These are phyloP conservation scores for Osmoderma eremita DNA, from an alignment of 2,888 invertebrate species.

Conservation along the genomic window DNA sequence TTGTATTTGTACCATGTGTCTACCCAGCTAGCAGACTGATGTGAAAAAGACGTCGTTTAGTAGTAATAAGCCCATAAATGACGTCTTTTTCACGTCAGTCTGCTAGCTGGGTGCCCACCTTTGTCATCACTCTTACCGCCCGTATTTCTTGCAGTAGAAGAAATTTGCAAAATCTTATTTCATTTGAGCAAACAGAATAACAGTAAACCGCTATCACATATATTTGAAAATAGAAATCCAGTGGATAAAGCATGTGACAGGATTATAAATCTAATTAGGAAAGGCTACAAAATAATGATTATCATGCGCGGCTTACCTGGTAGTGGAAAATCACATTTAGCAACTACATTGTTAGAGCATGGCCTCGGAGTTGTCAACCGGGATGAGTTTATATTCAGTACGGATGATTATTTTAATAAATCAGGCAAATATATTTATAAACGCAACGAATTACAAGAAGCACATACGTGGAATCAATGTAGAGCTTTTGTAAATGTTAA, in stretches of 20 bases:
- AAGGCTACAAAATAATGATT: constrained; percentile 74
- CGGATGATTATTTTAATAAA: constrained; percentile 71
- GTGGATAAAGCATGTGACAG: background rate
- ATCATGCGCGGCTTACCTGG: constrained; percentile 86
- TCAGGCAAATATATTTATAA: constrained; percentile 71
- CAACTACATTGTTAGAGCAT: constrained; percentile 66
- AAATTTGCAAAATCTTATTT: background rate
- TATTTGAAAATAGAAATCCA: background rate
- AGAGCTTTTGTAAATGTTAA: constrained; percentile 69
- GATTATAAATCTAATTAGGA: constrained; percentile 59
- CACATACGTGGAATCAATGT: constrained; percentile 76
- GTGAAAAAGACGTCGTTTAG: too few species aligned
- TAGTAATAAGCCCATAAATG: too few species aligned
- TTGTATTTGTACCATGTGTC: too few species aligned
- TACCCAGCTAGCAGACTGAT: too few species aligned
- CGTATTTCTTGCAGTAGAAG: background rate
- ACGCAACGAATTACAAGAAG: constrained; percentile 59
- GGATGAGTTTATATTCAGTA: constrained; percentile 70
- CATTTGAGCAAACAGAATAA: background rate
- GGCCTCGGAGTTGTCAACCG: constrained; percentile 56
- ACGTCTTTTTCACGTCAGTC: too few species aligned
- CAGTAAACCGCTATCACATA: too few species aligned
- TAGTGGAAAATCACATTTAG: constrained; percentile 82
- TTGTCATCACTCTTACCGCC: too few species aligned
- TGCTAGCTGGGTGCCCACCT: too few species aligned